Conservation (phyloP, 2,113 vertebrate genomes). For the Hemicordylus capensis region DNA sequence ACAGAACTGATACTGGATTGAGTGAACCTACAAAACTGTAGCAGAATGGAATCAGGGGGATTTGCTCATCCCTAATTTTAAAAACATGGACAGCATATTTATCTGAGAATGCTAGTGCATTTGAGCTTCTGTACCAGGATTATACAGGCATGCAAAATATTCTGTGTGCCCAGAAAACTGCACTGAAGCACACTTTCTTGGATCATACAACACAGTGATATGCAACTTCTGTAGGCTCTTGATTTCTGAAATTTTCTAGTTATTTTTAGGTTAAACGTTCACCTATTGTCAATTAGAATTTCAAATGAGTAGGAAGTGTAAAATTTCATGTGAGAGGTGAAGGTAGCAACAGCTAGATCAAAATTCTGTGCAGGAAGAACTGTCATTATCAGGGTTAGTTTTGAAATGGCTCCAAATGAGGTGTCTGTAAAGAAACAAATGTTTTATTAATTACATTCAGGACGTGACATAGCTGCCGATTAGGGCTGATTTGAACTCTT, state of each 20-base stretch:
- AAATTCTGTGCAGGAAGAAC: neutral
- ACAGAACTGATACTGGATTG: neutral
- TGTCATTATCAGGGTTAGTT: constrained; percentile 5
- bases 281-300: constrained; percentile 54
- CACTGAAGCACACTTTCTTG: fast-evolving
- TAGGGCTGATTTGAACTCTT: constrained; percentile 33
- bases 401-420: neutral
- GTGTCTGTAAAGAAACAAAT: constrained; percentile 8
- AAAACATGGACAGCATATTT: neutral
- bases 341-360: constrained; percentile 21
- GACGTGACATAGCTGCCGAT: constrained; percentile 10
- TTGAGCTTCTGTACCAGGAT: constrained; percentile 15
- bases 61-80: neutral
- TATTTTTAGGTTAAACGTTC: constrained; percentile 52
- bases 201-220: neutral
- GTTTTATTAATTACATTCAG: constrained; percentile 27
- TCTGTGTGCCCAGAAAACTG: neutral
- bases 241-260: constrained; percentile 7
- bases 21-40: neutral
- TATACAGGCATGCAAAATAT: neutral
- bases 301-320: constrained; percentile 48
- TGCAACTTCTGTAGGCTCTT: neutral
- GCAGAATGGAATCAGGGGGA: neutral
- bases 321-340: constrained; percentile 31
- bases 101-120: neutral